A percentile compares a stretch with the other conserved stretches of the same genome.
These are phyloP conservation scores for Pterostichus madidus DNA, from an alignment of 2,888 invertebrate genomes.

Conservation along the genomic window DNA sequence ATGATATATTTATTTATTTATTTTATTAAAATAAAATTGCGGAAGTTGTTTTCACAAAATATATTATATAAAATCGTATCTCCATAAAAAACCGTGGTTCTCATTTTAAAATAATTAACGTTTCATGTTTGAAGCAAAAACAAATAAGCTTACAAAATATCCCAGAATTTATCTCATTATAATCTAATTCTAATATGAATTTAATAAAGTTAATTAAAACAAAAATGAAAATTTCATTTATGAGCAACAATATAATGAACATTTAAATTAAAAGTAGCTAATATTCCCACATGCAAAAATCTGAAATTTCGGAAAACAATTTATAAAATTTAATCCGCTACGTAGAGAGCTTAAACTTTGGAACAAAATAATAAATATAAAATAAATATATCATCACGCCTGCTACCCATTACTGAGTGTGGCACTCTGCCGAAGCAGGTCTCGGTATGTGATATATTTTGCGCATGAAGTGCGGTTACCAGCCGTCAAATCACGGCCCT, in stretches of 20 bases:
- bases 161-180: constrained; percentile 8
- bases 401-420: no score
- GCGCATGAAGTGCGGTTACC: no score
- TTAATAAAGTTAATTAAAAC: constrained; percentile 25
- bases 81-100: no score
- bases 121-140: constrained; percentile 4
- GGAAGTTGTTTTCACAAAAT: no score
- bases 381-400: no score
- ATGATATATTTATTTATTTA: no score
- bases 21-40: no score
- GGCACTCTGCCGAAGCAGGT: no score
- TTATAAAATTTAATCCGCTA: constrained; percentile 27
- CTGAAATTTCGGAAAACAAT: constrained; percentile 26
- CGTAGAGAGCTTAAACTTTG: constrained; percentile 26
- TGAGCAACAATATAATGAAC: neutral
- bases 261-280: constrained; percentile 31
- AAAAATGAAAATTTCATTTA: constrained; percentile 14
- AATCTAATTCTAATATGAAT: constrained; percentile 7
- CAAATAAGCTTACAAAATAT: constrained; percentile 28
- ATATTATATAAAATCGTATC: no score
- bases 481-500: no score
- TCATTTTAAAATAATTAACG: constrained; percentile 1
- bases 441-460: no score
- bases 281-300: neutral
- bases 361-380: constrained; percentile 22